Evolutionary conservation across 2,888 invertebrate genomes (phyloP), one percentile per base, ranked within the genome.

Genomic region (Drosophila borealis): DNA sequence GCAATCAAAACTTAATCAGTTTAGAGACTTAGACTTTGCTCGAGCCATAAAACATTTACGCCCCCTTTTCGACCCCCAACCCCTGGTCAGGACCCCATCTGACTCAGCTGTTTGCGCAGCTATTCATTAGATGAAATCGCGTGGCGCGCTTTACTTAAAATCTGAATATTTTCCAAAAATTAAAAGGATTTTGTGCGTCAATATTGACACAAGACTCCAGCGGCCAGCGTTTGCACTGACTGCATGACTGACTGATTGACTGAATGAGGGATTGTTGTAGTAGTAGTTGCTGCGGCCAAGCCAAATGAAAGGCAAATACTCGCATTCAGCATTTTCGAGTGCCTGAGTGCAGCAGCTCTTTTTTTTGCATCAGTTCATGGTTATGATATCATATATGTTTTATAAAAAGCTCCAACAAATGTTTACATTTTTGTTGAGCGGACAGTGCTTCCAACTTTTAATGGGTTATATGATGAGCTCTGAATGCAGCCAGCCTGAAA

Each of bases 1-100:
- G 86, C 81, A 84, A 86, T 88, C 84, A 88, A 81, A 86, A 80
- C 81, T 80, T 87, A 88, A 86, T 87, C 81, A 86, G 89, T 87
- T 86, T 84, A 88, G 70, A 75, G 77, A 76, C 86, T 84, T 84
- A 78, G 77, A 71, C 69, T 17, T 62, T 46, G 44, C 36, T 41
- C 33, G n/a, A 36, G 25, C 37, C 46, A 69, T 44, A 54, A 44
- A 41, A 49, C 59, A 63, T 48, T 55, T 60, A 33, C 55, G 34
- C 60, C 37, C 50, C 44, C 13, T 21, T 29, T n/a, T 29, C 10
- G n/a, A 41, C 13, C 19, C 19, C 49, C 41, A 41, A 19, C 13
- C 21, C 19, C 9, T 29, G 29, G 25, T 8, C 8, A 29, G 29
- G 8, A 9, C 21, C 25, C 6, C 11, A 48, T 11, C 34, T 39